phyloP scores from a whole-genome alignment of 2,888 invertebrate genomes.

The Ochropleura plecta region DNA sequence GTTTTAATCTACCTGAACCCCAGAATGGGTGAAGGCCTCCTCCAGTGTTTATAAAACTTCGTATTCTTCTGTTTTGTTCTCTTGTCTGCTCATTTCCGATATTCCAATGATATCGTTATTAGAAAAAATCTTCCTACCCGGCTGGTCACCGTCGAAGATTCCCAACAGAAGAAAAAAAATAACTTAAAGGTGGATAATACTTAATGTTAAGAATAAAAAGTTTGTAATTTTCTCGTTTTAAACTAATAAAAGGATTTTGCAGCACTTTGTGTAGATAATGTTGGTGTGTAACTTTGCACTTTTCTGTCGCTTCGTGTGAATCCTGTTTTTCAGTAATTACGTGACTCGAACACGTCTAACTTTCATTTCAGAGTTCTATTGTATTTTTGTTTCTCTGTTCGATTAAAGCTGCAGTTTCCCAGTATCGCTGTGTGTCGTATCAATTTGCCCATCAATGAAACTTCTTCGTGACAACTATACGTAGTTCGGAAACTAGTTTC shows the following conservation, averaged over 20 bases:
- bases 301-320: not conserved
- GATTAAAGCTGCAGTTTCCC: slow-evolving; percentile 12
- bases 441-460: not conserved
- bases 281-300: slow-evolving; percentile 2
- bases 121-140: too few species aligned
- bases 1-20: too few species aligned
- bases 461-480: not conserved
- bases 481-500: not conserved
- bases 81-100: too few species aligned
- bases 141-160: too few species aligned
- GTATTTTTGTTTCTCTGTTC: slow-evolving; percentile 1
- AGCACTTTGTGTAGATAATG: not conserved
- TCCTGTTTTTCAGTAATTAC: slow-evolving; percentile 9
- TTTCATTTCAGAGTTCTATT: slow-evolving; percentile 11
- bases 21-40: too few species aligned
- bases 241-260: not conserved
- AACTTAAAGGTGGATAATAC: not conserved
- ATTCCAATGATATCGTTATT: too few species aligned
- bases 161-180: too few species aligned
- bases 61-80: too few species aligned
- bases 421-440: not conserved
- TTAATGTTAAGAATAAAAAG: not conserved
- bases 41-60: too few species aligned
- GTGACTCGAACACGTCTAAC: slow-evolving; percentile 4
- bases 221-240: not conserved